phyloP scores from a whole-genome alignment of 2,797 vertebrate species.

The Enteromius fasciolatus region DNA sequence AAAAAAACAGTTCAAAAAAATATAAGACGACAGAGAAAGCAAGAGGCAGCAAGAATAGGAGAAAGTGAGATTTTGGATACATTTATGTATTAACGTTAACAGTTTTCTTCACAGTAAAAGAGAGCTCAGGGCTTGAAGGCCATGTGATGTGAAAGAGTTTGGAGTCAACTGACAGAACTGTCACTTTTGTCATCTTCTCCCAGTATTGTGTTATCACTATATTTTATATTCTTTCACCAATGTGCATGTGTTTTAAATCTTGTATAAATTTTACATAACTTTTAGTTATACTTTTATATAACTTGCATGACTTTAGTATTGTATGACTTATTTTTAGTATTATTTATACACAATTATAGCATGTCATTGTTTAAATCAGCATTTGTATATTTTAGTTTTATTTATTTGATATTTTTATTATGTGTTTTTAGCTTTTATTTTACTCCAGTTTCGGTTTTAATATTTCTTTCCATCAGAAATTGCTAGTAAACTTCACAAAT shows the following conservation, averaged over 20 bases:
- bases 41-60: neutral
- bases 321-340: neutral
- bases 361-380: neutral
- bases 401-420: neutral
- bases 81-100: constrained; percentile 54
- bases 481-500: neutral
- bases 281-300: neutral
- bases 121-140: neutral
- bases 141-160: neutral
- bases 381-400: neutral
- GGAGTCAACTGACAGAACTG: neutral
- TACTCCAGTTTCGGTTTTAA: neutral
- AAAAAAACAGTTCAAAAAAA: constrained; percentile 32
- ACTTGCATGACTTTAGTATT: neutral
- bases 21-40: neutral
- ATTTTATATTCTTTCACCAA: neutral
- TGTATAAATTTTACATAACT: neutral
- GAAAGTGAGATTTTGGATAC: constrained; percentile 34
- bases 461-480: neutral
- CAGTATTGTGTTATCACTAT: neutral
- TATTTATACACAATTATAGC: neutral
- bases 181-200: neutral
- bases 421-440: neutral
- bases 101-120: constrained; percentile 57
- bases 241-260: neutral